Conservation (phyloP, 2,113 vertebrate species). For the Piprites chloris region DNA sequence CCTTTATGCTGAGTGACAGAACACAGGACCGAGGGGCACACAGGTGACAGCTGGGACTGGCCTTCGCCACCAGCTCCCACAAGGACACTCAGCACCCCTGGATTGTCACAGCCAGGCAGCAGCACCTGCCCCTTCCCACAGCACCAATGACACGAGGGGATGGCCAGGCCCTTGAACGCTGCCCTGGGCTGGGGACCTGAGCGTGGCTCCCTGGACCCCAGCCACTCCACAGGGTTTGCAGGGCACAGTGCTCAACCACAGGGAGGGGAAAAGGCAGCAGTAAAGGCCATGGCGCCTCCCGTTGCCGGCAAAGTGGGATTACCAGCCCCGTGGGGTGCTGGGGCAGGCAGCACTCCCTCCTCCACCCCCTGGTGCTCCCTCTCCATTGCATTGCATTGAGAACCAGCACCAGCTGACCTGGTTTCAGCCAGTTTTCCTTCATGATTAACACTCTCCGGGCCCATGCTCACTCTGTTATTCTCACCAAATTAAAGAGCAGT, state of each 20-base stretch:
- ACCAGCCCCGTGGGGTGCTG: rapidly evolving
- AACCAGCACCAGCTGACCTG: constrained; percentile 36
- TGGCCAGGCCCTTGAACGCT: rapidly evolving
- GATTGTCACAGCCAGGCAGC: neutral
- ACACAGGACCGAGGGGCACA: rapidly evolving
- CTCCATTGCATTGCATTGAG: neutral
- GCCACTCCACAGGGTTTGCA: rapidly evolving
- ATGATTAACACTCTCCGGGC: constrained; percentile 60
- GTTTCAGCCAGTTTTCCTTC: constrained; percentile 62
- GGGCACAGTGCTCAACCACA: neutral
- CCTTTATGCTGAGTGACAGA: too few species aligned
- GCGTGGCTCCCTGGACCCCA: rapidly evolving
- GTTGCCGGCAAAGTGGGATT: rapidly evolving
- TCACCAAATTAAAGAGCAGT: constrained; percentile 74
- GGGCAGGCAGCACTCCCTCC: neutral
- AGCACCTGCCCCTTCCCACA: neutral
- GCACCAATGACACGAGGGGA: rapidly evolving
- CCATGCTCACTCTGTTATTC: constrained; percentile 60
- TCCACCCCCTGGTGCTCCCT: rapidly evolving
- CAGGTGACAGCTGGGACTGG: neutral
- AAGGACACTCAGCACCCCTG: rapidly evolving
- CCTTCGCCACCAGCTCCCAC: neutral
- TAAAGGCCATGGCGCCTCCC: neutral
- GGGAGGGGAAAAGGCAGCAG: neutral
- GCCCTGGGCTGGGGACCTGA: neutral